These are phyloP conservation scores for Nomada lathburiana DNA, from an alignment of 2,888 invertebrate species.

Conservation along the genomic window DNA sequence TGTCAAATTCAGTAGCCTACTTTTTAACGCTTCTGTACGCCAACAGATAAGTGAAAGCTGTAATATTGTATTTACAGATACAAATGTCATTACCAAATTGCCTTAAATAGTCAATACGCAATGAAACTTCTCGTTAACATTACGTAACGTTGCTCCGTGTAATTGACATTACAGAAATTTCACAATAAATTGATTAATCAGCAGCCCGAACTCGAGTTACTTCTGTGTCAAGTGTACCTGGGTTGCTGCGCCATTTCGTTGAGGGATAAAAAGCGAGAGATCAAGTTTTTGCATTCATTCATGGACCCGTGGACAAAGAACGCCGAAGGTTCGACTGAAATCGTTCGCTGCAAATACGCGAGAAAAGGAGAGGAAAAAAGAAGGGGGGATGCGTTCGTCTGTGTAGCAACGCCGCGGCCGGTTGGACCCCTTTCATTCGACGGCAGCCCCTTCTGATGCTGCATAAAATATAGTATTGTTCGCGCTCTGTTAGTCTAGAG, in stretches of 20 bases:
- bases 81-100: too few species aligned
- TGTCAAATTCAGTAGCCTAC: too few species aligned
- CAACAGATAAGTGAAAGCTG: too few species aligned
- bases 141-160: too few species aligned
- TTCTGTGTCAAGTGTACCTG: slow-evolving; percentile 54
- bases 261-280: slow-evolving; percentile 64
- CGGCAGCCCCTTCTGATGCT: slow-evolving; percentile 77
- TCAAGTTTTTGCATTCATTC: slow-evolving; percentile 60
- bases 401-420: slow-evolving; percentile 32
- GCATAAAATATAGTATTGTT: slow-evolving; percentile 82
- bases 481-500: slow-evolving; percentile 80
- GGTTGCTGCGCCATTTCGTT: slow-evolving; percentile 34
- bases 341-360: slow-evolving; percentile 36
- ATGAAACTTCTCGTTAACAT: too few species aligned
- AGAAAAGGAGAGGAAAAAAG: slow-evolving; percentile 22
- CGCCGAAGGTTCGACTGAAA: slow-evolving; percentile 10
- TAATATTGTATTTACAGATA: too few species aligned
- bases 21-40: too few species aligned
- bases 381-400: slow-evolving; percentile 23
- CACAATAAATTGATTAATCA: too few species aligned
- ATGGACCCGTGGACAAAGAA: slow-evolving; percentile 20
- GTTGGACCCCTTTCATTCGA: slow-evolving; percentile 72
- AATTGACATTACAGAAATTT: too few species aligned
- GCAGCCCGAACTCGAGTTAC: slow-evolving; percentile 48
- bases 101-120: too few species aligned